Evolutionary conservation across 1,140 invertebrate species (phyloP).

Genomic region (Monochamus saltuarius): DNA sequence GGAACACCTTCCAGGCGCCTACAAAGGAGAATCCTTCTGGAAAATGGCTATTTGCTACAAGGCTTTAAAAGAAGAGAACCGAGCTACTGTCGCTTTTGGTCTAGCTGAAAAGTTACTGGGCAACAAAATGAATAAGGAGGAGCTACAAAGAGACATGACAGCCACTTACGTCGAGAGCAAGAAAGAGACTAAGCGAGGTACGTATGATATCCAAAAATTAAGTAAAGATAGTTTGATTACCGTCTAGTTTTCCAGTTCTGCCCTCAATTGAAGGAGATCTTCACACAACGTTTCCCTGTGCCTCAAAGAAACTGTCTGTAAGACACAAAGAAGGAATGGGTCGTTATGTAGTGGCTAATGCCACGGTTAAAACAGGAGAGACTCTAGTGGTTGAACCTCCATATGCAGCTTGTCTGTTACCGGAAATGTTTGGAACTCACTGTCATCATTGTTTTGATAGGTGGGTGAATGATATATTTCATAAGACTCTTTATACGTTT

Average conservation of each 20-base stretch:
- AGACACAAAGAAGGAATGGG: conserved; percentile 55
- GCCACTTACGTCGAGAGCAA: conserved; percentile 4
- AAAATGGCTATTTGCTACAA: conserved; percentile 64
- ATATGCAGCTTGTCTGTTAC: conserved; percentile 71
- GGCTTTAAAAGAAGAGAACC: conserved; percentile 55
- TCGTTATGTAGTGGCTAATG: conserved; percentile 60
- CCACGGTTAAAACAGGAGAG: conserved; percentile 63
- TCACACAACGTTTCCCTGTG: conserved; percentile 43
- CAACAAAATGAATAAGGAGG: not conserved
- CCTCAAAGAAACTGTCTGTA: conserved; percentile 54
- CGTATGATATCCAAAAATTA: not conserved
- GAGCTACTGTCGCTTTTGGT: conserved; percentile 60
- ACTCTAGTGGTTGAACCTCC: conserved; percentile 72
- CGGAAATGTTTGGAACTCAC: conserved; percentile 71
- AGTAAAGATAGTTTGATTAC: not conserved
- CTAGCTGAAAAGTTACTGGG: conserved; percentile 55
- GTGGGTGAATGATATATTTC: conserved; percentile 46
- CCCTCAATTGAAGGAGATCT: conserved; percentile 41
- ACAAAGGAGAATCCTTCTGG: conserved; percentile 62
- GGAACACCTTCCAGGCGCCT: conserved; percentile 57
- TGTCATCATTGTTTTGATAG: conserved; percentile 82
- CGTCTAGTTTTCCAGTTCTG: conserved; percentile 16
- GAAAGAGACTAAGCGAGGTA: not conserved
- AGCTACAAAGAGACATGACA: conserved; percentile 14
- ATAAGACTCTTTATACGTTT: not conserved